Conservation (phyloP, 2,797 vertebrate genomes). For the Brachyalestes nurse region DNA sequence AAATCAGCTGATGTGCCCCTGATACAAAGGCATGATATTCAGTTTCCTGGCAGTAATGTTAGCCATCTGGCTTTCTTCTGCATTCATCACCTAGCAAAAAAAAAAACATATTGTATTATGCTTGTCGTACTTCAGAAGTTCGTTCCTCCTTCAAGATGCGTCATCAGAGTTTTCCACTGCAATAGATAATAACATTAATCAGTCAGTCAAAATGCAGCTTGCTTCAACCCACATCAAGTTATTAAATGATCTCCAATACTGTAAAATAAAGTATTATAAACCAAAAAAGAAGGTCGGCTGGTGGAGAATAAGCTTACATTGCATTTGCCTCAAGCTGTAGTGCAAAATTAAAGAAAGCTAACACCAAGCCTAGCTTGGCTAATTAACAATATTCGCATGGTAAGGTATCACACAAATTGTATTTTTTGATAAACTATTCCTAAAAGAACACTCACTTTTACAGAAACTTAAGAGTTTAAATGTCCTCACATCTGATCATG, state of each 20-base stretch:
- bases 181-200: background rate
- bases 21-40: too few relatives aligned
- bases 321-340: background rate
- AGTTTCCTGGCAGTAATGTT: too few relatives aligned
- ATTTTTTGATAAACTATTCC: background rate
- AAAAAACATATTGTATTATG: background rate
- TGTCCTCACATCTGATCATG: background rate
- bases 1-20: too few relatives aligned
- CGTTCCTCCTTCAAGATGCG: background rate
- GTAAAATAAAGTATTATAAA: background rate
- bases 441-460: background rate
- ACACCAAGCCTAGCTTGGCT: background rate
- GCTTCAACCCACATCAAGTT: background rate
- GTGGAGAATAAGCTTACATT: background rate
- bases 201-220: background rate
- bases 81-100: background rate
- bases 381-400: background rate
- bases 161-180: background rate
- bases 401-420: too few relatives aligned
- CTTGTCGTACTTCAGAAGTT: background rate
- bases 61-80: background rate
- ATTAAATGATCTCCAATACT: background rate
- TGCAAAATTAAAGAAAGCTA: background rate
- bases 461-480: constrained; percentile 19
- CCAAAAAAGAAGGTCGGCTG: background rate